phyloP scores from a whole-genome alignment of 2,797 vertebrate genomes.

The Podarcis siculus region DNA sequence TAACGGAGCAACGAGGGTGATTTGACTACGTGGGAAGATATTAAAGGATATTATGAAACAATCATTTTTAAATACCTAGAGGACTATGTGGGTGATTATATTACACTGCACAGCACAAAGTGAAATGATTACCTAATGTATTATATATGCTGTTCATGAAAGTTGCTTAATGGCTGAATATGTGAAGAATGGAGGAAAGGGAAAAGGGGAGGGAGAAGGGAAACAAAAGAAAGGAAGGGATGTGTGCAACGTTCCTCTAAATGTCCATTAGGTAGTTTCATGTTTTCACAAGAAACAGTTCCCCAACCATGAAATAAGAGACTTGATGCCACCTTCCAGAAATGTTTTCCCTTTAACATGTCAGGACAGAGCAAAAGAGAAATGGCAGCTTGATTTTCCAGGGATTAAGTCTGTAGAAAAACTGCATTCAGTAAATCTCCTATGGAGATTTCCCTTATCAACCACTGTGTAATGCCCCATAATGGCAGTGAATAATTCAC shows the following conservation, averaged over 20 bases:
- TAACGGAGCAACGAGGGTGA: neutral
- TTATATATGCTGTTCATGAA: constrained; percentile 1
- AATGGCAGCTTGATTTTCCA: constrained; percentile 40
- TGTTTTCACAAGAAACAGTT: constrained; percentile 41
- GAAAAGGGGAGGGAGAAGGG: neutral
- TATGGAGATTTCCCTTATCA: constrained; percentile 69
- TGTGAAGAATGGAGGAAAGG: neutral
- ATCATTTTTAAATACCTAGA: constrained; percentile 25
- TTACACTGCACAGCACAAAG: neutral
- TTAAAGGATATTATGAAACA: constrained; percentile 28
- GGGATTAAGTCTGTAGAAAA: constrained; percentile 64
- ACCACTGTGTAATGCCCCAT: constrained; percentile 72
- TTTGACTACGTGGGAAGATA: neutral
- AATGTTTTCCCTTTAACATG: constrained; percentile 57
- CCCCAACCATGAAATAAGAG: constrained; percentile 56
- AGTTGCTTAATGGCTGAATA: neutral
- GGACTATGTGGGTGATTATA: constrained; percentile 17
- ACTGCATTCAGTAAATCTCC: constrained; percentile 76
- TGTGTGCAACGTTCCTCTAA: neutral
- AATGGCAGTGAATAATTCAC: constrained; percentile 77
- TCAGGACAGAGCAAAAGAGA: constrained; percentile 12
- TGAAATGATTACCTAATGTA: constrained; percentile 17
- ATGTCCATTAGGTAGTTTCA: neutral
- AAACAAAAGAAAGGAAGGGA: neutral
- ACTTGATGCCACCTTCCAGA: constrained; percentile 39